These are phyloP conservation scores for Drosophila sordidula DNA, from an alignment of 2,888 invertebrate species.

Conservation along the genomic window DNA sequence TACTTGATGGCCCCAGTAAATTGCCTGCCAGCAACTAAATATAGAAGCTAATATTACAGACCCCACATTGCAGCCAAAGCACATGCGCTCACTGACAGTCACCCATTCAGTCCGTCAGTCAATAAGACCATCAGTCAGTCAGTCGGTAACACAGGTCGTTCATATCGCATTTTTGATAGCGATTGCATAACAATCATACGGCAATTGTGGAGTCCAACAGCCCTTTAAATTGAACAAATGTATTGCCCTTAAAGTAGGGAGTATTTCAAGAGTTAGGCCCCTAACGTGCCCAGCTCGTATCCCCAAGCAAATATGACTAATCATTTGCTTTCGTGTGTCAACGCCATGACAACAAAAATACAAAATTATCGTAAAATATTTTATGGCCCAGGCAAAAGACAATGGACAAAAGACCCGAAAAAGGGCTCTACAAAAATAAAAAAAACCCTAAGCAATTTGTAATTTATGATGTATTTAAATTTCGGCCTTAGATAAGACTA, in stretches of 20 bases:
- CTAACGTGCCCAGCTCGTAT: not conserved
- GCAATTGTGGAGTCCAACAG: not conserved
- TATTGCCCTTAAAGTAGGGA: not conserved
- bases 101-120: constrained; percentile 6
- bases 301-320: constrained; percentile 55
- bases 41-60: constrained; percentile 45
- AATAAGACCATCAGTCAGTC: constrained; percentile 5
- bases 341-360: constrained; percentile 47
- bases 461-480: constrained; percentile 27
- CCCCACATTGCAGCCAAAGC: constrained; percentile 32
- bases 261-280: constrained; percentile 5
- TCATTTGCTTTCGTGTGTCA: constrained; percentile 60
- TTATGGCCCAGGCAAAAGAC: constrained; percentile 33
- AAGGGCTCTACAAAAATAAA: not conserved
- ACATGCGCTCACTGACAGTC: constrained; percentile 33
- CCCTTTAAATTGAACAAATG: not conserved
- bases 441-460: not conserved
- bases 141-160: constrained; percentile 6
- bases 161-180: constrained; percentile 5
- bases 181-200: constrained; percentile 62
- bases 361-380: constrained; percentile 52
- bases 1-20: constrained; percentile 43
- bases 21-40: constrained; percentile 38
- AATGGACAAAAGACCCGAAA: constrained; percentile 12
- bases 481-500: constrained; percentile 13